These are phyloP conservation scores for Macrosiphum euphorbiae DNA, from an alignment of 2,888 invertebrate species.

Conservation along the genomic window DNA sequence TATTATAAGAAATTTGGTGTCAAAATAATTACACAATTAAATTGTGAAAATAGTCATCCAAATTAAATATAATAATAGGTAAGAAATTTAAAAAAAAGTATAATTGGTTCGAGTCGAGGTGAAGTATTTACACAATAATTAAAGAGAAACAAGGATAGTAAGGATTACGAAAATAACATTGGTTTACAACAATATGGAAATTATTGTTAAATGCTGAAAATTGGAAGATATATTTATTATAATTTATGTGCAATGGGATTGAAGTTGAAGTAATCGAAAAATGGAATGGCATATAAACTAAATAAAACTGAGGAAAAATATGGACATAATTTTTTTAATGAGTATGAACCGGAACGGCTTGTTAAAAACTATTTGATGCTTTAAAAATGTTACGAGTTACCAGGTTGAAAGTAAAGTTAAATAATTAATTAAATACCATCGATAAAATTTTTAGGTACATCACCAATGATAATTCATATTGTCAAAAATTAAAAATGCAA, in stretches of 20 bases:
- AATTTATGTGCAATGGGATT: not conserved
- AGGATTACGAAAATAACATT: not conserved
- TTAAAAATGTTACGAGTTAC: not conserved
- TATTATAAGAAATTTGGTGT: not conserved
- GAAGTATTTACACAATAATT: not conserved
- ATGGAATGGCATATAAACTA: not conserved
- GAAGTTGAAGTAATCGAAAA: not conserved
- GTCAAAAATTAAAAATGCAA: not conserved
- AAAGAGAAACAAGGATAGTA: not conserved
- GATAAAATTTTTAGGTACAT: not conserved
- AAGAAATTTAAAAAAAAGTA: not conserved
- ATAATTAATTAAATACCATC: not conserved
- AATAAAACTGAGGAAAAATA: not conserved
- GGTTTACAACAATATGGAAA: not conserved
- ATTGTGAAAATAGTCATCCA: not conserved
- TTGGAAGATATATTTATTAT: not conserved
- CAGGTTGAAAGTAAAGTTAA: not conserved
- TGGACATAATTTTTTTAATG: not conserved
- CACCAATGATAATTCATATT: not conserved
- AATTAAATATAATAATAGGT: not conserved
- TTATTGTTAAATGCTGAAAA: not conserved
- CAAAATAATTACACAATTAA: not conserved
- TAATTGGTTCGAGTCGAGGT: not conserved
- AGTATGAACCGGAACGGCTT: not conserved
- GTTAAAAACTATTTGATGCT: not conserved